Evolutionary conservation across 1,140 invertebrate genomes (phyloP).

Genomic region (Drosophila elegans): DNA sequence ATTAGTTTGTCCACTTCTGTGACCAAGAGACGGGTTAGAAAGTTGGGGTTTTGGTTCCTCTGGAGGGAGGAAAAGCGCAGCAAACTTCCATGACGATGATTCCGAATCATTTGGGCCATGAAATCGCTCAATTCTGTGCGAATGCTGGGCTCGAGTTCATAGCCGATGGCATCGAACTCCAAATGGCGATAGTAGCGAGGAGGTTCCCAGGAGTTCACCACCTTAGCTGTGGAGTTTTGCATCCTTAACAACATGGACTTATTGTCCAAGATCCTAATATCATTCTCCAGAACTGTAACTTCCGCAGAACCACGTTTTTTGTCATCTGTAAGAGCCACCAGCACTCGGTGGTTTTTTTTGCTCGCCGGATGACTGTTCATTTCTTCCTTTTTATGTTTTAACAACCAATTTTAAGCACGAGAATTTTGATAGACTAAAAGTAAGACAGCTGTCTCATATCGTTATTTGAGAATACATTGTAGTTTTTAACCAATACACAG

Average conservation of each 20-base stretch:
- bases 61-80: constrained; percentile 47
- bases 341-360: constrained; percentile 46
- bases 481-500: background rate
- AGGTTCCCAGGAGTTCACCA: background rate
- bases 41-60: constrained; percentile 41
- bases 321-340: constrained; percentile 52
- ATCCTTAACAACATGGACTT: constrained; percentile 43
- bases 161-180: constrained; percentile 66
- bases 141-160: constrained; percentile 53
- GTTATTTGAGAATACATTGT: background rate
- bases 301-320: constrained; percentile 9
- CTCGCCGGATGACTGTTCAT: constrained; percentile 10
- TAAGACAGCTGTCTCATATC: constrained; percentile 5
- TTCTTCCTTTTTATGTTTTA: constrained; percentile 1
- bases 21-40: constrained; percentile 59
- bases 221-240: background rate
- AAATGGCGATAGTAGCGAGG: constrained; percentile 55
- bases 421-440: constrained; percentile 53
- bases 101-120: constrained; percentile 43
- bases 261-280: constrained; percentile 53
- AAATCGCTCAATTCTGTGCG: constrained; percentile 26
- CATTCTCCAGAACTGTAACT: constrained; percentile 1
- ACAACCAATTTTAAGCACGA: constrained; percentile 13
- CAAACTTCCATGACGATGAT: constrained; percentile 46
- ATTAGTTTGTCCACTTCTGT: constrained; percentile 59